Conservation (phyloP, 2,888 invertebrate genomes). For the Gortyna flavago region DNA sequence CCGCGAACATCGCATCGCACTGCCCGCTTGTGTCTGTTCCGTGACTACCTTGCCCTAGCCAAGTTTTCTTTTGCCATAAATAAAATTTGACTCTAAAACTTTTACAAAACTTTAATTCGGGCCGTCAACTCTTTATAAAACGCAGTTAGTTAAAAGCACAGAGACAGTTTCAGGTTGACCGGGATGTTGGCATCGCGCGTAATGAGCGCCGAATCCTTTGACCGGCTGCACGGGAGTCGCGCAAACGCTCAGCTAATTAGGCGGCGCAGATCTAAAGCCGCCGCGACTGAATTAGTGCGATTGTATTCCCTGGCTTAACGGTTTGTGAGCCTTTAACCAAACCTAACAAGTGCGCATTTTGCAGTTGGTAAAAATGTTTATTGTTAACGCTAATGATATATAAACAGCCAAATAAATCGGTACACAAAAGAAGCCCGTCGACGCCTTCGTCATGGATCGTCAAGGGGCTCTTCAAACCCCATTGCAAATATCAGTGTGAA, state of each 20-base stretch:
- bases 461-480: slow-evolving; percentile 63
- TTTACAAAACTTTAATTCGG: slow-evolving; percentile 71
- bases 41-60: slow-evolving; percentile 82
- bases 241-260: slow-evolving; percentile 88
- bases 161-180: slow-evolving; percentile 79
- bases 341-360: slow-evolving; percentile 70
- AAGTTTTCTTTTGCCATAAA: slow-evolving; percentile 78
- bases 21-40: slow-evolving; percentile 85
- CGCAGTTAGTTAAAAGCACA: slow-evolving; percentile 77
- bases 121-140: slow-evolving; percentile 64
- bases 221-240: slow-evolving; percentile 81
- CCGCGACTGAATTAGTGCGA: slow-evolving; percentile 86
- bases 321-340: slow-evolving; percentile 71
- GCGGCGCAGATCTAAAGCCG: slow-evolving; percentile 86
- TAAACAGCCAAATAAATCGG: slow-evolving; percentile 35
- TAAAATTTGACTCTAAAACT: slow-evolving; percentile 73
- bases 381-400: slow-evolving; percentile 47
- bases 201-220: slow-evolving; percentile 89
- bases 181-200: slow-evolving; percentile 79
- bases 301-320: slow-evolving; percentile 80
- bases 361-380: slow-evolving; percentile 34
- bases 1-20: slow-evolving; percentile 88
- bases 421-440: slow-evolving; percentile 38
- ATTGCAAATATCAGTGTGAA: slow-evolving; percentile 86
- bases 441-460: slow-evolving; percentile 65